Evolutionary conservation across 2,797 vertebrate species (phyloP).

Genomic region (Chaetodon trifasciatus): DNA sequence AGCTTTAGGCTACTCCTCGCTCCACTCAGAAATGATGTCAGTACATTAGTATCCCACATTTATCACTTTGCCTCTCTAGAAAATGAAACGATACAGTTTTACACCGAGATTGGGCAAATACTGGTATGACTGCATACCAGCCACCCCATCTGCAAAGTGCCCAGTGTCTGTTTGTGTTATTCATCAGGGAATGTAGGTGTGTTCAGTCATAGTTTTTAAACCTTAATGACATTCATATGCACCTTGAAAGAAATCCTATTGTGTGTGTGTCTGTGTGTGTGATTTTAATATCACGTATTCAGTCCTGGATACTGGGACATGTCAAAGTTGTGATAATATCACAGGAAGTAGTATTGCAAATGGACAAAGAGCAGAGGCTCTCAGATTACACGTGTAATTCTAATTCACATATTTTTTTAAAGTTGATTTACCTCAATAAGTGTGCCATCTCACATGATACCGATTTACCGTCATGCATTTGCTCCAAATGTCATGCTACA

Average conservation of each 20-base stretch:
- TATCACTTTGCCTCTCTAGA: conserved; percentile 53
- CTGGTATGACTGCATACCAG: conserved; percentile 46
- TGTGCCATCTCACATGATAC: conserved; percentile 65
- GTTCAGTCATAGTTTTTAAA: conserved; percentile 66
- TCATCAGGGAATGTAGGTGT: conserved; percentile 63
- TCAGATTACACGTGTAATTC: conserved; percentile 45
- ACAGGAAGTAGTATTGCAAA: conserved; percentile 61
- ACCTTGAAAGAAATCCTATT: conserved; percentile 57
- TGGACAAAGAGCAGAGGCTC: conserved; percentile 49
- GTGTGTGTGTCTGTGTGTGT: conserved; percentile 26
- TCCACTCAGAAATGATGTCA: conserved; percentile 82
- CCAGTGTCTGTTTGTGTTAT: conserved; percentile 55
- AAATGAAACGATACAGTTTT: conserved; percentile 24
- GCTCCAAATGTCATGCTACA: conserved; percentile 49
- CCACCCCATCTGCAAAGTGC: conserved; percentile 60
- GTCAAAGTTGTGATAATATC: conserved; percentile 66
- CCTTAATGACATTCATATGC: conserved; percentile 62
- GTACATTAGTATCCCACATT: conserved; percentile 58
- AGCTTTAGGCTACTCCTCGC: conserved; percentile 63
- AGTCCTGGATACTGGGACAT: conserved; percentile 57
- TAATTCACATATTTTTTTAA: conserved; percentile 63
- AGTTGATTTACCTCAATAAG: conserved; percentile 76
- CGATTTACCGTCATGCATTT: conserved; percentile 40
- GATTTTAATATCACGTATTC: conserved; percentile 56
- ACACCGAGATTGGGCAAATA: conserved; percentile 16